A percentile compares a stretch with the other conserved stretches of the same genome.
Evolutionary conservation across 2,888 invertebrate genomes (phyloP).

Genomic region (Listrodromus nycthemerus): DNA sequence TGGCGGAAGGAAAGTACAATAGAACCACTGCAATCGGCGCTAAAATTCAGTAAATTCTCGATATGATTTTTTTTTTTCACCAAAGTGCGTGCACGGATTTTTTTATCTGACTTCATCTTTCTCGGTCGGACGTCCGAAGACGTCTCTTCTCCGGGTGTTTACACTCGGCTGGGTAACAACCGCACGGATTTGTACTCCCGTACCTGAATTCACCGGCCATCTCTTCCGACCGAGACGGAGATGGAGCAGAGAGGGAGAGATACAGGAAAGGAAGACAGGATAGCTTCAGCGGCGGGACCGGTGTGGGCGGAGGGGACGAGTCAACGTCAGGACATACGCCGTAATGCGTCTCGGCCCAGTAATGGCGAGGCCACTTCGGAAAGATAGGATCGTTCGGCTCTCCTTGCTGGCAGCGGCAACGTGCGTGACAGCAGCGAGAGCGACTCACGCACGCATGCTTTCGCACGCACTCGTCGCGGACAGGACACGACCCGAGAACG

Average conservation of each 20-base stretch:
- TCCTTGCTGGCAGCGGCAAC: constrained; percentile 55
- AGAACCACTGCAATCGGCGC: neutral
- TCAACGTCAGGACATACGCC: constrained; percentile 20
- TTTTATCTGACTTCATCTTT: neutral
- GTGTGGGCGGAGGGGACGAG: neutral
- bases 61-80: neutral
- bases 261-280: constrained; percentile 3
- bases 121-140: neutral
- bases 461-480: constrained; percentile 61
- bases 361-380: constrained; percentile 77
- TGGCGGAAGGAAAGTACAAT: neutral
- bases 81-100: constrained; percentile 3
- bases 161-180: constrained; percentile 52
- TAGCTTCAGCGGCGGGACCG: neutral
- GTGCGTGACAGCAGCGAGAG: constrained; percentile 76
- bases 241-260: constrained; percentile 12
- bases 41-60: neutral
- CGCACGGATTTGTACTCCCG: constrained; percentile 38
- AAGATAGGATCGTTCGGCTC: constrained; percentile 75
- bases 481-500: neutral
- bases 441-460: constrained; percentile 64
- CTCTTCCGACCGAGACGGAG: neutral
- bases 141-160: constrained; percentile 30
- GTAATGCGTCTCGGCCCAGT: constrained; percentile 62
- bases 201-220: constrained; percentile 25